phyloP scores from a whole-genome alignment of 1,140 invertebrate species.

The Euglossa dilemma region DNA sequence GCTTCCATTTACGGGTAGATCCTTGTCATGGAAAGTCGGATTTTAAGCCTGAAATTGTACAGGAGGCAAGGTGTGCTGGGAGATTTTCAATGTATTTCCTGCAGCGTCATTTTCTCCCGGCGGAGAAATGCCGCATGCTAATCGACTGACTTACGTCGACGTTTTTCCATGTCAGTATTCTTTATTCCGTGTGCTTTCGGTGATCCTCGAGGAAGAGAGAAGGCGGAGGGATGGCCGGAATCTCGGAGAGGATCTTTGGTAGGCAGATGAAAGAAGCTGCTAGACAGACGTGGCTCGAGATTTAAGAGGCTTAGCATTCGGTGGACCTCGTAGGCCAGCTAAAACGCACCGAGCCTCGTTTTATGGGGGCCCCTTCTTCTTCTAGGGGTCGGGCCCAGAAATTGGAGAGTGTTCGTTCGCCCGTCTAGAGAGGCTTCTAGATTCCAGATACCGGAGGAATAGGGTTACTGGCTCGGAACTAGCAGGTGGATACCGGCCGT shows the following conservation, averaged over 20 bases:
- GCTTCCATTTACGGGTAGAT: too few relatives aligned
- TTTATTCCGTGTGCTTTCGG: conserved; percentile 21
- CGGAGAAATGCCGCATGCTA: background rate
- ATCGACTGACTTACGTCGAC: conserved; percentile 17
- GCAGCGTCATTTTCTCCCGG: background rate
- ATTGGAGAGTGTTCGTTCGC: conserved; percentile 62
- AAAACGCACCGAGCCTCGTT: conserved; percentile 57
- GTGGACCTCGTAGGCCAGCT: conserved; percentile 38
- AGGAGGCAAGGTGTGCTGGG: background rate
- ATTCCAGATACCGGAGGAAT: conserved; percentile 70
- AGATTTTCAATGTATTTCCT: background rate
- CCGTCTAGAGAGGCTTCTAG: conserved; percentile 64
- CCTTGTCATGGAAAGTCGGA: too few relatives aligned
- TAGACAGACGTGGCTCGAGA: conserved; percentile 58
- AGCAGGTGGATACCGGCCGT: conserved; percentile 70
- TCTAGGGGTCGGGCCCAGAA: conserved; percentile 60
- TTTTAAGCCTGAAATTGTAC: too few relatives aligned
- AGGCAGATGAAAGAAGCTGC: conserved; percentile 47
- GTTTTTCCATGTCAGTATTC: background rate
- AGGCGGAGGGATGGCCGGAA: conserved; percentile 17
- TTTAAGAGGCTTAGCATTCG: conserved; percentile 64
- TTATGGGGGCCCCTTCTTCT: conserved; percentile 56
- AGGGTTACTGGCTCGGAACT: conserved; percentile 68
- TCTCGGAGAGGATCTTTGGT: conserved; percentile 58
- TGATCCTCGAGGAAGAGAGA: background rate